Evolutionary conservation across 2,113 vertebrate genomes (phyloP), one percentile per base, ranked within the genome.

Genomic region (Nibea albiflora): DNA sequence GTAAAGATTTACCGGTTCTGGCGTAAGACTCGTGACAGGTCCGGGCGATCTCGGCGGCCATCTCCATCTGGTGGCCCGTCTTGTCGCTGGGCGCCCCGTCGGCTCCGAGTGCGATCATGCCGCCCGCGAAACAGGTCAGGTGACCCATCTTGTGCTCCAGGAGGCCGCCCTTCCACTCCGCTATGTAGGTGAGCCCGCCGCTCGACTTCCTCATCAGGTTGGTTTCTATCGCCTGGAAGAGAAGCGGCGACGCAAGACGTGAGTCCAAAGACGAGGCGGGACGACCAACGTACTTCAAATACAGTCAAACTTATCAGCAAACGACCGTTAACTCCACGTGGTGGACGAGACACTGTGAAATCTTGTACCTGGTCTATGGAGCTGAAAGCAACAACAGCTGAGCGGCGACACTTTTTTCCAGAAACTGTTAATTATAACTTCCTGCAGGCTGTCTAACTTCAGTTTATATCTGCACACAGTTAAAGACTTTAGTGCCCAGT

Each of bases 71-170:
- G 62, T 96, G 97, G 44, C 97, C 97, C 0, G 95, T 97, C 92
- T 95, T 95, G 86, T 96, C 96, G 1, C 60, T n/a, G 0, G 97
- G 95, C 0, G 97, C 97, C 2, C 97, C 96, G 0, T 99, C 97
- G 0, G 98, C 98, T 14, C 98, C 98, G 0, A 99, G 95, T 0
- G 97, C 98, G 80, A 99, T 98, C 98, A 99, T 99, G 76, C 98
- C 98, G 3, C 98, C 98, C 0, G 98, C 97, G 46, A 99, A 99
- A 83, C 98, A 99, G 3, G 98, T 99, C 85, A 99, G 94, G 84
- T 99, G 98, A 6, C 98, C 98, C 98, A 99, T 99, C 94, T 99
- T 99, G 73, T 99, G 98, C 42, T 99, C 98, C 17, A 99, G 95
- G 11, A 99, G 95, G 0, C 98, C 98, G 0, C 98, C 98, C 89